These are phyloP conservation scores for Mnemiopsis leidyi DNA, from an alignment of 37 sponge, comb jelly and placozoan species.

Conservation along the genomic window DNA sequence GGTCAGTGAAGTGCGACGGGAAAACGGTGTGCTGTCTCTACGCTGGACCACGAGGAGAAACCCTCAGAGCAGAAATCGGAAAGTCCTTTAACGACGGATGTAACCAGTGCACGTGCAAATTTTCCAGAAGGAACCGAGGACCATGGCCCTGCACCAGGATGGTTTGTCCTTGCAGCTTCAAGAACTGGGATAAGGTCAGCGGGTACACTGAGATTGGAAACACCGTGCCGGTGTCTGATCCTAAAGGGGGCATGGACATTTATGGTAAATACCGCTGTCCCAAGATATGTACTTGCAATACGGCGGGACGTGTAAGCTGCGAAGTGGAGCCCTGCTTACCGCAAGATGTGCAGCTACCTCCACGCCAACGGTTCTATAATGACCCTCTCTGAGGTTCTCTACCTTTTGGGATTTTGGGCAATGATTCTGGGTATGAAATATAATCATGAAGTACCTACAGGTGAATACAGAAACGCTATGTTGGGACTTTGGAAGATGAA, in stretches of 20 bases:
- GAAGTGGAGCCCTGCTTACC: no score
- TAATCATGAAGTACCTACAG: no score
- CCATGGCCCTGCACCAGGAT: neutral
- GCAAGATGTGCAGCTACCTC: no score
- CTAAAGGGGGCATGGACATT: neutral
- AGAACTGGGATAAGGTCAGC: neutral
- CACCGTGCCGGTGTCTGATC: neutral
- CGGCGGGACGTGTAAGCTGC: no score
- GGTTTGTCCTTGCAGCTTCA: neutral
- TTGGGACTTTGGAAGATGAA: no score
- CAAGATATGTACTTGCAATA: neutral
- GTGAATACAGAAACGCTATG: no score
- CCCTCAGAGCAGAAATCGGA: neutral
- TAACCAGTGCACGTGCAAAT: neutral
- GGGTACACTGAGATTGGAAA: neutral
- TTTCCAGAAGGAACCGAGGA: neutral
- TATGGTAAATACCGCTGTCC: neutral
- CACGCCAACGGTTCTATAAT: no score
- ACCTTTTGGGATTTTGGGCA: no score
- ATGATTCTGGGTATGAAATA: no score
- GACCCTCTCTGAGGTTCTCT: no score
- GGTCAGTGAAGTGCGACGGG: neutral
- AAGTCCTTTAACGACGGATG: neutral
- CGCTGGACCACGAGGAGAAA: neutral
- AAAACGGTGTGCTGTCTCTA: neutral